Conservation (phyloP, 2,888 invertebrate species). For the Crioceris asparagi region DNA sequence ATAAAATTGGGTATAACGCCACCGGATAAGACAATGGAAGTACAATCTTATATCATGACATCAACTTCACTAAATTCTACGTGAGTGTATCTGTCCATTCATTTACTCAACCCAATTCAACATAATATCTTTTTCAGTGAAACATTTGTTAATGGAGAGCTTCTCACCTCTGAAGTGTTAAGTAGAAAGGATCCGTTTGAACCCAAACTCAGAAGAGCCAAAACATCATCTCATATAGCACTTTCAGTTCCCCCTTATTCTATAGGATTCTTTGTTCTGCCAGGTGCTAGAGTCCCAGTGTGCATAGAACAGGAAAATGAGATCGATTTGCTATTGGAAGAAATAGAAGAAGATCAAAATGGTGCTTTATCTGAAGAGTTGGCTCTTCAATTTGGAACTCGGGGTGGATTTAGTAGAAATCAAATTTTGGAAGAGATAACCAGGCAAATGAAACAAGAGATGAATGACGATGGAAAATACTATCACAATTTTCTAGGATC, state of each 20-base stretch:
- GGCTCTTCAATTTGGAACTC: conserved; percentile 13
- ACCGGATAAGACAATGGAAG: conserved; percentile 31
- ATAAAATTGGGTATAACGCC: conserved; percentile 36
- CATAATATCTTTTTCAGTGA: conserved; percentile 37
- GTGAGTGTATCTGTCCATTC: too few relatives aligned
- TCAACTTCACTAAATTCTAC: conserved; percentile 24
- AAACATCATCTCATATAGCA: conserved; percentile 42
- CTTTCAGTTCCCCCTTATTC: conserved; percentile 54
- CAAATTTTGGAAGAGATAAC: conserved; percentile 33
- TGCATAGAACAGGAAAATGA: conserved; percentile 38
- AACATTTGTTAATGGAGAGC: conserved; percentile 52
- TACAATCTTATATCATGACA: conserved; percentile 34
- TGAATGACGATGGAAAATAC: conserved; percentile 28
- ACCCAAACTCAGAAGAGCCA: conserved; percentile 41
- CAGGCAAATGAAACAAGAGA: conserved; percentile 25
- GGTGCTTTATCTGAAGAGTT: conserved; percentile 35
- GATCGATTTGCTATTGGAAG: conserved; percentile 24
- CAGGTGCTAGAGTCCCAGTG: conserved; percentile 50
- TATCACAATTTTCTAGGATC: conserved; percentile 16
- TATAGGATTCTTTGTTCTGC: conserved; percentile 66
- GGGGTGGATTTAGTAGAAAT: conserved; percentile 10
- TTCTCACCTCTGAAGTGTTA: conserved; percentile 47
- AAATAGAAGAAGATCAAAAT: conserved; percentile 33
- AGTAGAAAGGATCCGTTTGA: conserved; percentile 31
- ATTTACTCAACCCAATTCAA: too few relatives aligned